Base-by-base conservation (phyloP, 2,888 invertebrate genomes). In the Leptopilina syphax region DNA sequence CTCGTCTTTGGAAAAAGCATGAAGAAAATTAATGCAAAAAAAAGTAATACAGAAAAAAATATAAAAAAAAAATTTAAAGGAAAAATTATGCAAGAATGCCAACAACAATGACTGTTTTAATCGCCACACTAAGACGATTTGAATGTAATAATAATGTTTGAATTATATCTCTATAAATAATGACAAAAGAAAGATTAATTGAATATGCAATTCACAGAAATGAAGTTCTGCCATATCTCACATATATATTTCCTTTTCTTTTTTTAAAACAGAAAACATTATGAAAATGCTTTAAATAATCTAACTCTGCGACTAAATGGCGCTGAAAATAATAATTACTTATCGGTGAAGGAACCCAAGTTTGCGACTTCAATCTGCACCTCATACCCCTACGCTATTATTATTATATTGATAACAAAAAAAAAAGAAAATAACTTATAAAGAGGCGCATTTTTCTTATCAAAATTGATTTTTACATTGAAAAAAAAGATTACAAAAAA, bases 261-360 rank as follows among this genome's bases (percentile, higher is more conserved):
- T 54, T 60, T 60, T 18, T 12, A 13, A 34, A 24, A 67, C 44
- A 67, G 41, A 47, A 18, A 27, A 73, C 9, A 73, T 73, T 73
- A 41, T n/a, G 73, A 57, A 73, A 73, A 34, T 10, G 34, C 73
- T 73, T 57, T 57, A 57, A 57, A 73, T 41, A 73, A 73, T 73
- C 73, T 73, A 18, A n/a, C 73, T 41, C 9, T 4, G 9, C 57
- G 57, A 60, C 34, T 73, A 73, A 18, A 57, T 34, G 57, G 41
- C 73, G 57, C 57, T 57, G 57, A 57, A 73, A 70, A 57, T 57
- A 73, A 57, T 57, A 57, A 73, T 73, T 67, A 73, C 34, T 73
- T 73, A 60, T 73, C 34, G 57, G 41, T 57, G 54, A 57, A 73
- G n/a, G 57, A 73, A 50, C 68, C 50, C 12, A 50, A 70, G 12